These are phyloP conservation scores for Tenthredo mesomela DNA, from an alignment of 2,888 invertebrate species.

Conservation along the genomic window DNA sequence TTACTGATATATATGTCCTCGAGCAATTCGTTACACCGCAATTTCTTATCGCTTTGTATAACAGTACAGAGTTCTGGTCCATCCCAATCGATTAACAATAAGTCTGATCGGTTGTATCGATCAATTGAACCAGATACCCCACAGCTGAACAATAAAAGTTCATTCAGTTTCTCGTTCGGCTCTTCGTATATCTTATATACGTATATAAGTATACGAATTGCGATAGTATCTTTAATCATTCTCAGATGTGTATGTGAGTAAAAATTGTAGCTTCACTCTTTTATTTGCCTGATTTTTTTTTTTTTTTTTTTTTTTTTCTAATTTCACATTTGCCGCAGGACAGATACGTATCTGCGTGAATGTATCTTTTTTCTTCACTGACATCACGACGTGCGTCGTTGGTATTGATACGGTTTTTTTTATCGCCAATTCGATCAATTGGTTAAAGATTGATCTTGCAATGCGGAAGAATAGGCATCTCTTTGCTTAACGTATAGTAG, in stretches of 20 bases:
- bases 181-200: neutral
- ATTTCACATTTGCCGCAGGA: neutral
- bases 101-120: neutral
- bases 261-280: neutral
- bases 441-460: conserved; percentile 10
- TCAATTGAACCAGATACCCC: neutral
- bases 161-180: neutral
- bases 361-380: neutral
- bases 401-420: conserved; percentile 22
- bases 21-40: neutral
- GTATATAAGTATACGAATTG: neutral
- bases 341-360: neutral
- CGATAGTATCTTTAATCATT: conserved; percentile 23
- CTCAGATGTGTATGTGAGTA: neutral
- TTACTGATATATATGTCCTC: neutral
- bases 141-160: neutral
- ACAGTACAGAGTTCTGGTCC: neutral
- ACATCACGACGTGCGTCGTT: neutral
- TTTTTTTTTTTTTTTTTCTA: too few species aligned
- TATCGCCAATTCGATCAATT: neutral
- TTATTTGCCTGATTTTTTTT: neutral
- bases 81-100: conserved; percentile 39
- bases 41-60: neutral
- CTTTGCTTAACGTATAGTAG: neutral
- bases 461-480: neutral